Conservation (phyloP, 2,888 invertebrate genomes). For the Arctia plantaginis region DNA sequence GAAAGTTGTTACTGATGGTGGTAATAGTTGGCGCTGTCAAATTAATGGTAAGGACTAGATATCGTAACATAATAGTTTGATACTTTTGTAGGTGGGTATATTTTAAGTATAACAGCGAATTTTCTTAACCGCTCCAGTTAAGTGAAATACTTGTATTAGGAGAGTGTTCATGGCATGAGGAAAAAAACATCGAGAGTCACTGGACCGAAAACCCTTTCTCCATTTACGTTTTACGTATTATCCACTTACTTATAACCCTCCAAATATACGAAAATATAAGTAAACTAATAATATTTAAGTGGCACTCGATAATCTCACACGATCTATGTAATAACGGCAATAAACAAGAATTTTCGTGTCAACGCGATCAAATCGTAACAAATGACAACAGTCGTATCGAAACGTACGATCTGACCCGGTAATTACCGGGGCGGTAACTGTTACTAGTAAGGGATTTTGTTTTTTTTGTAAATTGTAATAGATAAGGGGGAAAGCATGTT, state of each 20-base stretch:
- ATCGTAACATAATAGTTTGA: neutral
- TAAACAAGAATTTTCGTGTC: constrained; percentile 78
- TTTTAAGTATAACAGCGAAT: too few relatives aligned
- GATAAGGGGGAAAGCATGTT: constrained; percentile 29
- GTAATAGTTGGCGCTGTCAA: constrained; percentile 1
- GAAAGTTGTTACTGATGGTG: neutral
- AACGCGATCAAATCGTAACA: constrained; percentile 70
- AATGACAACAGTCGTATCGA: constrained; percentile 76
- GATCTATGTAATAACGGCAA: constrained; percentile 73
- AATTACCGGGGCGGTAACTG: constrained; percentile 53
- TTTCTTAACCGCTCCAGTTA: too few relatives aligned
- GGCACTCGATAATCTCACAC: constrained; percentile 65
- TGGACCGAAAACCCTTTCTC: neutral
- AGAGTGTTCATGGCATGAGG: too few relatives aligned
- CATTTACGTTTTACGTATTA: neutral
- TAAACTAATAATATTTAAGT: constrained; percentile 56
- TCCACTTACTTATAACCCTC: constrained; percentile 23
- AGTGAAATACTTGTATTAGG: too few relatives aligned
- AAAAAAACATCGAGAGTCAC: neutral
- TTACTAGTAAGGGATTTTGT: constrained; percentile 30
- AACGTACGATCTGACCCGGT: constrained; percentile 68
- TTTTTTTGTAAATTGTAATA: constrained; percentile 35
- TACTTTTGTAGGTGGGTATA: too few relatives aligned
- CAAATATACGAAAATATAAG: constrained; percentile 40
- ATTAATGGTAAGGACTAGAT: neutral